Percentiles rank a stretch among this genome's conserved stretches.
phyloP scores from a whole-genome alignment of 1,140 invertebrate genomes.

The Coptotermes formosanus region DNA sequence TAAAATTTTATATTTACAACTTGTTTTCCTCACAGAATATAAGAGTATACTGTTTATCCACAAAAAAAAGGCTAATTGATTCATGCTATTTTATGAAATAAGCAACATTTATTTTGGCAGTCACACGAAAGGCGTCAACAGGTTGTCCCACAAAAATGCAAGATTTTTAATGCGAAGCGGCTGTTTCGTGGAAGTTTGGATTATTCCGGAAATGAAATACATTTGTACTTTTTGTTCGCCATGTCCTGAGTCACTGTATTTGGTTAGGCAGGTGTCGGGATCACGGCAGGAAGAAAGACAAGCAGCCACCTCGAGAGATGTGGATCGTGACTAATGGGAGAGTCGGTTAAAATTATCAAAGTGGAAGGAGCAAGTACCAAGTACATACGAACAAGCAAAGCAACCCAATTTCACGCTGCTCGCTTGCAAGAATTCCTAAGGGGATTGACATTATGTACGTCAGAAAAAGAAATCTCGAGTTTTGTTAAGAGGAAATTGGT shows the following conservation, averaged over 20 bases:
- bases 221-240: no score
- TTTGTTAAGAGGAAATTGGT: conserved; percentile 8
- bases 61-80: no score
- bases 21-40: no score
- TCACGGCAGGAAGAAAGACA: background rate
- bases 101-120: no score
- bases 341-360: background rate
- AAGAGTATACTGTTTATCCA: no score
- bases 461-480: background rate
- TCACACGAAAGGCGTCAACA: no score
- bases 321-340: background rate
- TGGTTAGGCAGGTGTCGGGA: background rate
- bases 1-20: no score
- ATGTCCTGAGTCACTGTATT: background rate
- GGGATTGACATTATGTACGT: background rate
- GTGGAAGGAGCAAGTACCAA: background rate
- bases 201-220: no score
- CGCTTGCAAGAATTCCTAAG: background rate
- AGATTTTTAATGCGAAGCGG: no score
- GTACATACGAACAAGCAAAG: background rate
- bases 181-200: no score
- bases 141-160: no score
- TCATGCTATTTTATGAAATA: no score
- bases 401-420: conserved; percentile 14
- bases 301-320: conserved; percentile 1